Evolutionary conservation across 2,888 invertebrate genomes (phyloP), one percentile per base, ranked within the genome.

Genomic region (Euproctis similis): DNA sequence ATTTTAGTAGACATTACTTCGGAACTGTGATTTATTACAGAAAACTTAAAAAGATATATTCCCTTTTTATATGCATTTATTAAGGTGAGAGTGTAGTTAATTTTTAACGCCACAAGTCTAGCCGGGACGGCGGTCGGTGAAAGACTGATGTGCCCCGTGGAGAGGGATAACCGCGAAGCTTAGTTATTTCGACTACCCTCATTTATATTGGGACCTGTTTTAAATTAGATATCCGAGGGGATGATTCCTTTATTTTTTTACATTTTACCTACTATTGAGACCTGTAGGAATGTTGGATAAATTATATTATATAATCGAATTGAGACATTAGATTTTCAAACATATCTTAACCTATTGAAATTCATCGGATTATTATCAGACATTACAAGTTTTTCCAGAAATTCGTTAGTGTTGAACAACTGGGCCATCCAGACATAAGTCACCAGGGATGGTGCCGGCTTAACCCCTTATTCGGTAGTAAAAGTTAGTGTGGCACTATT

Each of bases 121-220:
- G 41, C 47, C 54, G 42, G 55, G 36, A 39, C 61, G 59, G 59
- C 59, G 71, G 74, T 66, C 81, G 74, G 76, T 56, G 59, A 32
- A 50, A 72, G 70, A 81, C 65, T 81, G 78, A 81, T 81, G 68
- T 42, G 41, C 61, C 64, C 45, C 35, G 74, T 65, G 52, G 60
- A 59, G 35, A 48, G 40, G 39, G 44, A 52, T 43, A 74, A 80
- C 80, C 80, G 59, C 69, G 48, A 46, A 59, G 69, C 73, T 82
- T 77, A 78, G 68, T 82, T 81, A 78, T 64, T 53, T 56, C 46
- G 61, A 64, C 68, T 81, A 81, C 81, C 81, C 69, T 78, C 80
- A 81, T 82, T 81, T 75, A 67, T 81, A n/a, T 65, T 55, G 41
- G 46, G 52, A 49, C 50, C 59, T 52, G 65, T 76, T 80, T 74